Conservation (phyloP, 2,113 vertebrate species). For the Scartelaos histophorus region DNA sequence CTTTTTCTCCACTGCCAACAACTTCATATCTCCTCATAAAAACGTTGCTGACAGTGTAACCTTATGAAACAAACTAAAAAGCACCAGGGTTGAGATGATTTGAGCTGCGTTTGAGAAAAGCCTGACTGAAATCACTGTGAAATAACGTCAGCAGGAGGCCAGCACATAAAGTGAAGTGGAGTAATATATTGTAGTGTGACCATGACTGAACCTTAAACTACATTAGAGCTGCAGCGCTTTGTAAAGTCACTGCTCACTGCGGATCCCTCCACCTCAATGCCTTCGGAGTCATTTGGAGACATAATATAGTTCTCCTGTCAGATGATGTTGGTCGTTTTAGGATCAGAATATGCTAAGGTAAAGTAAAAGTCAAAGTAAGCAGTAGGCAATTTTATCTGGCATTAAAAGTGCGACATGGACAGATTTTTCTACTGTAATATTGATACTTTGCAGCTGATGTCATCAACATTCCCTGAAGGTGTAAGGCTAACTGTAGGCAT, state of each 20-base stretch:
- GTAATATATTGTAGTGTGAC: not conserved
- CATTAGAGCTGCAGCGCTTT: not conserved
- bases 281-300: not conserved
- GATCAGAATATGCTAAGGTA: not conserved
- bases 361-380: not conserved
- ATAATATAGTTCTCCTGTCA: not conserved
- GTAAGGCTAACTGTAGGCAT: no score
- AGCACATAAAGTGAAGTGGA: conserved; percentile 1
- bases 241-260: not conserved
- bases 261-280: not conserved
- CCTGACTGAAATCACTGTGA: conserved; percentile 1
- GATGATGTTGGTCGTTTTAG: not conserved
- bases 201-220: not conserved
- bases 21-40: not conserved
- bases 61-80: not conserved
- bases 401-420: not conserved
- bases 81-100: not conserved
- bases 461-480: no score
- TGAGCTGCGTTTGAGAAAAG: not conserved
- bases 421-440: no score
- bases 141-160: conserved; percentile 1
- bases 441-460: no score
- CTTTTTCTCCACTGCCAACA: not conserved
- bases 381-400: not conserved
- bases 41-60: not conserved